phyloP scores from a whole-genome alignment of 2,888 invertebrate species.

The Parnassius smintheus region DNA sequence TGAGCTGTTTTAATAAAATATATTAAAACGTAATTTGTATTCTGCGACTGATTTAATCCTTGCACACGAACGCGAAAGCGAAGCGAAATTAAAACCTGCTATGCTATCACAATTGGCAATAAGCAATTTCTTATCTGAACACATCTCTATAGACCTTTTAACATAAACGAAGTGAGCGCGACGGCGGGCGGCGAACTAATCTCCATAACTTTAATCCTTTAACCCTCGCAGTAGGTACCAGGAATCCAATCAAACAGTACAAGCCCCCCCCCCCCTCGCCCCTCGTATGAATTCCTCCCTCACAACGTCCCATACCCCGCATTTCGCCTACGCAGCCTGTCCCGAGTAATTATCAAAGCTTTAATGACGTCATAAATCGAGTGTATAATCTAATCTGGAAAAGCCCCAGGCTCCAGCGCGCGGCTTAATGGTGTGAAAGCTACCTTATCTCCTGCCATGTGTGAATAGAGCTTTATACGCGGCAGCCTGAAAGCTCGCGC shows the following conservation, averaged over 20 bases:
- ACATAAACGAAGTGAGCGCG: slow-evolving; percentile 73
- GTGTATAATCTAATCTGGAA: slow-evolving; percentile 83
- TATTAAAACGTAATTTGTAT: background rate
- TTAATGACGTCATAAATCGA: slow-evolving; percentile 82
- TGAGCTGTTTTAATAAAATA: no score
- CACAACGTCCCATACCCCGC: slow-evolving; percentile 46
- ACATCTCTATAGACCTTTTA: slow-evolving; percentile 78
- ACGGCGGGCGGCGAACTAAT: slow-evolving; percentile 80
- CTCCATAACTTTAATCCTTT: slow-evolving; percentile 82
- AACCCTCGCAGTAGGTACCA: slow-evolving; percentile 73
- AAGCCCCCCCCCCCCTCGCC: slow-evolving; percentile 62
- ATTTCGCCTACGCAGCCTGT: slow-evolving; percentile 79
- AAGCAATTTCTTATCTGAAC: slow-evolving; percentile 78
- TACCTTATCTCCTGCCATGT: slow-evolving; percentile 81
- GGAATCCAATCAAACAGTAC: slow-evolving; percentile 82
- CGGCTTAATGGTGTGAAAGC: slow-evolving; percentile 82
- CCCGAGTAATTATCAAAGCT: slow-evolving; percentile 83
- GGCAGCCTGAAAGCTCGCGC: slow-evolving; percentile 77
- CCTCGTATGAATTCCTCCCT: slow-evolving; percentile 42
- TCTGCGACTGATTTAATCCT: slow-evolving; percentile 23
- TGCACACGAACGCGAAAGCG: slow-evolving; percentile 40
- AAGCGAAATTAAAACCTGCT: slow-evolving; percentile 72
- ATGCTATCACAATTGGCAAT: slow-evolving; percentile 77
- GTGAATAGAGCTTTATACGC: slow-evolving; percentile 81
- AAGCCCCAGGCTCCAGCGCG: slow-evolving; percentile 80